These are phyloP conservation scores for Xyliphius kryptos DNA, from an alignment of 2,113 vertebrate species.

Conservation along the genomic window DNA sequence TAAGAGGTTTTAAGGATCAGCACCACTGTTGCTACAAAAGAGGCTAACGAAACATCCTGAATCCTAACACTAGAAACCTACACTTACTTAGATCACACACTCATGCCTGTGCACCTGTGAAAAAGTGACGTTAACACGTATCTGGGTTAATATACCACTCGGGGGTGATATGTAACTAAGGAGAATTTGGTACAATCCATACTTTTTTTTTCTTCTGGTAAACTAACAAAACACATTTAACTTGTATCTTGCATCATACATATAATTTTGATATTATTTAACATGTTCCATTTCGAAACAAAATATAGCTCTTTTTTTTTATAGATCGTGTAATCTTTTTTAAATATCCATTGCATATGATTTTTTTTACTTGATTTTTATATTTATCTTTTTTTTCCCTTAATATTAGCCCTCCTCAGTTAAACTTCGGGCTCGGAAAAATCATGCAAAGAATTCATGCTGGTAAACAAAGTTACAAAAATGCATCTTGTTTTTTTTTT, in stretches of 20 bases:
- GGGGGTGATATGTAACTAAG: slow-evolving; percentile 63
- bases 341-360: slow-evolving; percentile 73
- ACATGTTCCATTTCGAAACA: slow-evolving; percentile 66
- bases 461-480: slow-evolving; percentile 78
- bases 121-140: slow-evolving; percentile 13
- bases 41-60: slow-evolving; percentile 17
- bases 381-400: slow-evolving; percentile 55
- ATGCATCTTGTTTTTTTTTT: slow-evolving; percentile 62
- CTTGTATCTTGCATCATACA: slow-evolving; percentile 69
- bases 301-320: slow-evolving; percentile 76
- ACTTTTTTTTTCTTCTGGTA: slow-evolving; percentile 51
- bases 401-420: slow-evolving; percentile 68
- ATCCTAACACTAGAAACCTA: slow-evolving; percentile 4
- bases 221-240: slow-evolving; percentile 65
- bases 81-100: slow-evolving; percentile 13
- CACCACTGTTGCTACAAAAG: slow-evolving; percentile 43
- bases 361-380: slow-evolving; percentile 49
- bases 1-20: slow-evolving; percentile 31
- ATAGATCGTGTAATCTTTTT: slow-evolving; percentile 61
- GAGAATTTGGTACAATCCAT: slow-evolving; percentile 43
- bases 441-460: slow-evolving; percentile 77
- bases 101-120: slow-evolving; percentile 23
- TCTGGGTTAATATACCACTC: slow-evolving; percentile 31
- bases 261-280: slow-evolving; percentile 59
- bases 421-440: slow-evolving; percentile 73